phyloP scores from a whole-genome alignment of 2,888 invertebrate genomes.

The Rhingia campestris region DNA sequence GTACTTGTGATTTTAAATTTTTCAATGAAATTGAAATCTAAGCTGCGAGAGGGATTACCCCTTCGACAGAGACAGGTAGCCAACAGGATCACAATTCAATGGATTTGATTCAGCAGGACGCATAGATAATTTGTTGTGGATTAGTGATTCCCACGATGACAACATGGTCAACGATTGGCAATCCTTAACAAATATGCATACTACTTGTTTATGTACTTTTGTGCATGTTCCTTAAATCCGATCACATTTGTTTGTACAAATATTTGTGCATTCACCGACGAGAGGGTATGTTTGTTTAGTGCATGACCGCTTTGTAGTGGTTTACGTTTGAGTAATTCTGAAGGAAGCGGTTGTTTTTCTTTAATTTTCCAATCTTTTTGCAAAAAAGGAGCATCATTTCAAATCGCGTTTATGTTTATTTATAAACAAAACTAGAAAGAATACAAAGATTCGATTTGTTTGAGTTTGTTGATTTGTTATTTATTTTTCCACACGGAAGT shows the following conservation, averaged over 20 bases:
- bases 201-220: slow-evolving; percentile 44
- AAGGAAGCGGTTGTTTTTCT: slow-evolving; percentile 51
- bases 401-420: slow-evolving; percentile 56
- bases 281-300: slow-evolving; percentile 63
- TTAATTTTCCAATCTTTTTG: slow-evolving; percentile 57
- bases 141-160: slow-evolving; percentile 56
- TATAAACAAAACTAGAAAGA: slow-evolving; percentile 38
- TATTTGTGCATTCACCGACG: slow-evolving; percentile 55
- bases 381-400: slow-evolving; percentile 45
- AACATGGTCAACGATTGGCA: slow-evolving; percentile 12
- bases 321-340: slow-evolving; percentile 14
- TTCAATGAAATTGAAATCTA: slow-evolving; percentile 12
- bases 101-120: slow-evolving; percentile 33
- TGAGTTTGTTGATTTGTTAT: slow-evolving; percentile 5
- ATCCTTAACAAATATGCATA: slow-evolving; percentile 53
- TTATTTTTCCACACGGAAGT: slow-evolving; percentile 35
- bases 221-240: slow-evolving; percentile 47
- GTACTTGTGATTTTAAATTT: background rate
- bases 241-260: slow-evolving; percentile 70
- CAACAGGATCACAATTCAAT: slow-evolving; percentile 11
- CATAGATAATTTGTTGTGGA: slow-evolving; percentile 45
- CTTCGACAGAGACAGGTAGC: slow-evolving; percentile 50
- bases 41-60: slow-evolving; percentile 20
- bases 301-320: slow-evolving; percentile 20
- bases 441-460: slow-evolving; percentile 13